These are phyloP conservation scores for Megalopta genalis DNA, from an alignment of 1,140 invertebrate genomes.

Conservation along the genomic window DNA sequence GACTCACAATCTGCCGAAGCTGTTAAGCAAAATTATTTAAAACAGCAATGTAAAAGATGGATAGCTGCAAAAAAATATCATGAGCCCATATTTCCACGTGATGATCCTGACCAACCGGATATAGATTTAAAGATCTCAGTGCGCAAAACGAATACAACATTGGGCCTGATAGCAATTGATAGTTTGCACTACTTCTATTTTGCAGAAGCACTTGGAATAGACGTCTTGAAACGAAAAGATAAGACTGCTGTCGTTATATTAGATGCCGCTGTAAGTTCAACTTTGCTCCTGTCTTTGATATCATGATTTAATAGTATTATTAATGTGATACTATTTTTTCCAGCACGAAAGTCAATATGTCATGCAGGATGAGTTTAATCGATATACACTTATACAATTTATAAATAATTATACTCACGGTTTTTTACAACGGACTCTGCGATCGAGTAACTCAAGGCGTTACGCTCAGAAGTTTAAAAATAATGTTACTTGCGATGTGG, in stretches of 20 bases:
- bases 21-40: slow-evolving; percentile 58
- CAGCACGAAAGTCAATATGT: slow-evolving; percentile 86
- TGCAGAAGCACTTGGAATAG: slow-evolving; percentile 86
- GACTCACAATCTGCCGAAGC: slow-evolving; percentile 80
- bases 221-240: slow-evolving; percentile 82
- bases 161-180: slow-evolving; percentile 87
- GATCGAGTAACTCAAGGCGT: slow-evolving; percentile 70
- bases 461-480: slow-evolving; percentile 63
- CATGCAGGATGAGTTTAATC: slow-evolving; percentile 82
- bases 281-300: slow-evolving; percentile 3
- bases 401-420: slow-evolving; percentile 84
- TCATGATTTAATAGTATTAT: slow-evolving; percentile 19
- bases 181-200: slow-evolving; percentile 86
- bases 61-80: slow-evolving; percentile 74
- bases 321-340: slow-evolving; percentile 64
- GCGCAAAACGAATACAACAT: slow-evolving; percentile 84
- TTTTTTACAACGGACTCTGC: slow-evolving; percentile 80
- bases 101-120: slow-evolving; percentile 39
- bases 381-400: slow-evolving; percentile 82
- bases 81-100: slow-evolving; percentile 68
- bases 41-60: slow-evolving; percentile 71
- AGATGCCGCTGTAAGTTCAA: slow-evolving; percentile 84
- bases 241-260: slow-evolving; percentile 87
- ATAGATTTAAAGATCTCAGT: slow-evolving; percentile 74
- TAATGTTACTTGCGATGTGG: slow-evolving; percentile 57